Conservation (phyloP, 1,140 invertebrate genomes). For the Acromyrmex heyeri region DNA sequence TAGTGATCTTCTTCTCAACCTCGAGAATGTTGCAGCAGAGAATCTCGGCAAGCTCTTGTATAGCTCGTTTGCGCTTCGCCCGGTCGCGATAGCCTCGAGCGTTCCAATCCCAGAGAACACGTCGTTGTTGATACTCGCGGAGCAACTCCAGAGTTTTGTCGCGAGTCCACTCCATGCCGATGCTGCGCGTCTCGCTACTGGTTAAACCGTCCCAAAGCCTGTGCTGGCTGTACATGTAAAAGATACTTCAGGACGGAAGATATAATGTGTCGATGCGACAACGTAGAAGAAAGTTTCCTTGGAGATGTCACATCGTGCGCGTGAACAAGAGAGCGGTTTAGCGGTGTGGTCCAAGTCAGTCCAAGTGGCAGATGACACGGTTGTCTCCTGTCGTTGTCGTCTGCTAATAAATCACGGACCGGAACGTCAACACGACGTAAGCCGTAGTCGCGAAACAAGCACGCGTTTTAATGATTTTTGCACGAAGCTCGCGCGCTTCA, state of each 20-base stretch:
- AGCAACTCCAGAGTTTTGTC: conserved; percentile 85
- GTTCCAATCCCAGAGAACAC: conserved; percentile 86
- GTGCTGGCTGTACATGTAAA: conserved; percentile 68
- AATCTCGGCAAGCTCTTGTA: conserved; percentile 85
- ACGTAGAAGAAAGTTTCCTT: background rate
- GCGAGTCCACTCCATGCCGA: conserved; percentile 87
- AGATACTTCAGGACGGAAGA: background rate
- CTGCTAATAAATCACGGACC: conserved; percentile 64
- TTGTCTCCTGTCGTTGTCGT: background rate
- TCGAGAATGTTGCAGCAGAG: conserved; percentile 86
- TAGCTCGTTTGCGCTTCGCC: conserved; percentile 84
- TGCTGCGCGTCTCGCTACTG: conserved; percentile 53
- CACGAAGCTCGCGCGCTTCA: conserved; percentile 70
- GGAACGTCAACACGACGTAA: conserved; percentile 60
- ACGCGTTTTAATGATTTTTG: conserved; percentile 82
- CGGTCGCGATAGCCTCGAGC: conserved; percentile 86
- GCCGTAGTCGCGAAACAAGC: conserved; percentile 71
- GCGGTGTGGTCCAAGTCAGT: background rate
- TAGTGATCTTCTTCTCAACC: conserved; percentile 87
- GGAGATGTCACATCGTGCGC: background rate
- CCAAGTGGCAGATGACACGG: background rate
- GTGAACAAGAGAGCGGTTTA: background rate
- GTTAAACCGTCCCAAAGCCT: conserved; percentile 60
- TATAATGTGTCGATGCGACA: background rate
- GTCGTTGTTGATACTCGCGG: conserved; percentile 85